Conservation (phyloP, 2,888 invertebrate genomes). For the Acanthoscelides obtectus region DNA sequence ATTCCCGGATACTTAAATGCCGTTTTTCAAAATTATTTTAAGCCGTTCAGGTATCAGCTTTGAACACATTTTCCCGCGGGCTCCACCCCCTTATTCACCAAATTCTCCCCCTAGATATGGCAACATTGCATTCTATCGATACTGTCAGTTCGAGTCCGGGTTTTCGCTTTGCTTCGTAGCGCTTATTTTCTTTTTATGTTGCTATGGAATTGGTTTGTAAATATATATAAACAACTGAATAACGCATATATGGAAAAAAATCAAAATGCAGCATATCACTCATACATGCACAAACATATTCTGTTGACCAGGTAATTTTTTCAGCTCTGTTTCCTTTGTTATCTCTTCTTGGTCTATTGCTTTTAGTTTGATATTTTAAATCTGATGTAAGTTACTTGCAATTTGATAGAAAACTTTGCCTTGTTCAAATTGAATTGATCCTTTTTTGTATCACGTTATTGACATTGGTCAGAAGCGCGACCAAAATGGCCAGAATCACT, state of each 20-base stretch:
- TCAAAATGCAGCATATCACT: constrained; percentile 39
- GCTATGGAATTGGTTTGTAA: constrained; percentile 17
- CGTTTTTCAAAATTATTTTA: too few species aligned
- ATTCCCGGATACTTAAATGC: too few species aligned
- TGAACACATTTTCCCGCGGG: too few species aligned
- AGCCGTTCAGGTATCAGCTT: too few species aligned
- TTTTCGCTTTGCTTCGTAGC: neutral
- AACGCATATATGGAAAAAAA: constrained; percentile 33
- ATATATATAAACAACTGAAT: neutral
- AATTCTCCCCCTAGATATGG: neutral
- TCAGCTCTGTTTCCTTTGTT: neutral
- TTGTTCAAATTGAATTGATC: too few species aligned
- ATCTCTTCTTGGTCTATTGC: neutral
- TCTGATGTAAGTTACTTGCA: too few species aligned
- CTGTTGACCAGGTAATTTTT: constrained; percentile 44
- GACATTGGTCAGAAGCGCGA: too few species aligned
- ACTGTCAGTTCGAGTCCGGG: neutral
- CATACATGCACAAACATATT: constrained; percentile 48
- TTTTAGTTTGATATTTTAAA: too few species aligned
- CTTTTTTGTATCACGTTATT: too few species aligned
- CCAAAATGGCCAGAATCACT: too few species aligned
- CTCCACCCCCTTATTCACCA: too few species aligned
- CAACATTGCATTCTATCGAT: neutral
- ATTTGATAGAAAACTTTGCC: too few species aligned
- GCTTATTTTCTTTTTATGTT: constrained; percentile 19